Evolutionary conservation across 2,888 invertebrate species (phyloP).

Genomic region (Drosophila bunnanda): DNA sequence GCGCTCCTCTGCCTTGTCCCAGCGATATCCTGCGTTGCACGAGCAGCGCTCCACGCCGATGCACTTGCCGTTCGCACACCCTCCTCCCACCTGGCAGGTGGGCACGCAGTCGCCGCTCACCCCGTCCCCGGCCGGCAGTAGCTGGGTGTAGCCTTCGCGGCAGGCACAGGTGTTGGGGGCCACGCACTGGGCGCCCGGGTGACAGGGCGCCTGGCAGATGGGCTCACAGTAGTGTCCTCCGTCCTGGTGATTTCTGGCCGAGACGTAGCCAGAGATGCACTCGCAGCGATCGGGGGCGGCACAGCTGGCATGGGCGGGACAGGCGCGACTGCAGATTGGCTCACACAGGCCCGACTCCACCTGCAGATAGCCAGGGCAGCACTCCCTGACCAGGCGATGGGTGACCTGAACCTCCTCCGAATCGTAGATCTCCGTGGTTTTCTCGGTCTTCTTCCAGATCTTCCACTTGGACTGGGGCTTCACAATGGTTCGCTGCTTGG

Average conservation of each 20-base stretch:
- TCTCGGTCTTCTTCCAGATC: constrained; percentile 56
- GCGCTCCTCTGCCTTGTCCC: constrained; percentile 35
- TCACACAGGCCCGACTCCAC: constrained; percentile 66
- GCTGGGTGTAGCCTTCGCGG: constrained; percentile 54
- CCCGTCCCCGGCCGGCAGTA: constrained; percentile 54
- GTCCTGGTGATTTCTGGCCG: constrained; percentile 55
- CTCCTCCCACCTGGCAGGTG: constrained; percentile 59
- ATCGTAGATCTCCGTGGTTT: constrained; percentile 56
- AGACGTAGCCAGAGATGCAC: constrained; percentile 70
- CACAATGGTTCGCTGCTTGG: constrained; percentile 60
- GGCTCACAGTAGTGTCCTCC: constrained; percentile 74
- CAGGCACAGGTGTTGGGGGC: constrained; percentile 75
- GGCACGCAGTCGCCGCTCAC: constrained; percentile 70
- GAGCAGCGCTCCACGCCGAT: constrained; percentile 57
- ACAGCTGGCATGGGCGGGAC: constrained; percentile 71
- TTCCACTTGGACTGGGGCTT: constrained; percentile 59
- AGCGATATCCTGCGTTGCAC: constrained; percentile 61
- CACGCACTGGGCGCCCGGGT: constrained; percentile 62
- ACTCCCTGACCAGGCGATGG: constrained; percentile 54
- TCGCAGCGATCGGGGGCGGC: constrained; percentile 75
- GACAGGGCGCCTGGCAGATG: constrained; percentile 64
- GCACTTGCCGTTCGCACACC: constrained; percentile 70
- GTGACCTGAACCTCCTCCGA: constrained; percentile 58
- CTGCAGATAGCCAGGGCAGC: constrained; percentile 72
- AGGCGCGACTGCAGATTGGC: constrained; percentile 70